These are phyloP conservation scores for Micronisus gabar DNA, from an alignment of 2,113 vertebrate species.

Conservation along the genomic window DNA sequence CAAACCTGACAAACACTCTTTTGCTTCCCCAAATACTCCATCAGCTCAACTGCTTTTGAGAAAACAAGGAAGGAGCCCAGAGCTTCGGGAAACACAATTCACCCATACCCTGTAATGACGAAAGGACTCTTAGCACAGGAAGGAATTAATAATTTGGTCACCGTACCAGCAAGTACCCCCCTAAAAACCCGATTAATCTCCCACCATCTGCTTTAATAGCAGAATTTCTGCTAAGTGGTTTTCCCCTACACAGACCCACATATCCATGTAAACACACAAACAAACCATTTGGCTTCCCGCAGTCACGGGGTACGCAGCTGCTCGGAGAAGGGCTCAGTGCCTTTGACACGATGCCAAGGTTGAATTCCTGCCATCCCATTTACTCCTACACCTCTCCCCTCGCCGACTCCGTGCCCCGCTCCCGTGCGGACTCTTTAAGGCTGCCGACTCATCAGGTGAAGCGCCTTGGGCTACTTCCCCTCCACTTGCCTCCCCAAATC, in stretches of 20 bases:
- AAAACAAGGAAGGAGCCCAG: background rate
- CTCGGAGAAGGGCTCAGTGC: background rate
- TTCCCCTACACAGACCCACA: background rate
- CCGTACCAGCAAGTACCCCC: background rate
- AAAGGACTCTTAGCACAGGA: background rate
- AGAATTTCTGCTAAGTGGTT: background rate
- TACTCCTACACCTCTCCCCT: background rate
- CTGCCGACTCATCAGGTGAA: background rate
- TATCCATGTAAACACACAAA: background rate
- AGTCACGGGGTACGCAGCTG: background rate
- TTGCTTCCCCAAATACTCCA: background rate
- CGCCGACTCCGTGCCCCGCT: accelerated
- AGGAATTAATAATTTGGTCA: background rate
- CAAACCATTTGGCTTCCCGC: background rate
- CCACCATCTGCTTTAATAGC: constrained; percentile 9
- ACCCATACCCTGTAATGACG: accelerated
- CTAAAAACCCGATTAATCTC: background rate
- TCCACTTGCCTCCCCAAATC: background rate
- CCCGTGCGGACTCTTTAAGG: accelerated
- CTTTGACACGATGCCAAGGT: background rate
- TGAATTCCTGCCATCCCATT: background rate
- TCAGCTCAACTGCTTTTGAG: background rate
- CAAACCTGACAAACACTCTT: background rate
- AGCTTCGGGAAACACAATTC: background rate
- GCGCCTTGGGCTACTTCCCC: background rate